phyloP scores from a whole-genome alignment of 2,797 vertebrate species.

The Parotocinclus haroldoi region DNA sequence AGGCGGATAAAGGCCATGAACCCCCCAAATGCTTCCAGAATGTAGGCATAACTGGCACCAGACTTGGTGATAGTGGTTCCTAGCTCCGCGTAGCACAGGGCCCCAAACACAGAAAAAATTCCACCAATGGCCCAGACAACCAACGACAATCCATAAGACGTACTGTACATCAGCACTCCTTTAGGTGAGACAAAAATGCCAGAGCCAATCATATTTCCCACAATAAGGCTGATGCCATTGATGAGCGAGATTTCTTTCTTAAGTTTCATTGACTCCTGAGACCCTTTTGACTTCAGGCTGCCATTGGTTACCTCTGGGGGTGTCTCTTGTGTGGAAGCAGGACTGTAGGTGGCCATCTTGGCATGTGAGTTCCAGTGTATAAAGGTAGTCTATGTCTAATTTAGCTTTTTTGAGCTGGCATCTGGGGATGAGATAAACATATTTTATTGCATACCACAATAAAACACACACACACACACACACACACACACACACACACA shows the following conservation, averaged over 20 bases:
- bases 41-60: slow-evolving; percentile 92
- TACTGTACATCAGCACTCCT: slow-evolving; percentile 86
- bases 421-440: slow-evolving; percentile 57
- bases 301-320: slow-evolving; percentile 55
- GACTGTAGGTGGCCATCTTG: slow-evolving; percentile 67
- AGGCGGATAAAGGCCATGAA: slow-evolving; percentile 86
- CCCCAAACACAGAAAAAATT: slow-evolving; percentile 86
- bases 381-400: slow-evolving; percentile 12
- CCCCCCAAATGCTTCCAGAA: slow-evolving; percentile 87
- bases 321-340: slow-evolving; percentile 48
- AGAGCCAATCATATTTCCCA: slow-evolving; percentile 95
- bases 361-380: slow-evolving; percentile 21
- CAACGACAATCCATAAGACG: slow-evolving; percentile 85
- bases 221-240: slow-evolving; percentile 87
- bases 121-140: slow-evolving; percentile 86
- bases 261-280: slow-evolving; percentile 76
- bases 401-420: slow-evolving; percentile 56
- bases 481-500: too few relatives aligned
- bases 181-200: slow-evolving; percentile 93
- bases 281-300: slow-evolving; percentile 30
- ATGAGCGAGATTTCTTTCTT: slow-evolving; percentile 91
- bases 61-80: slow-evolving; percentile 94
- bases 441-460: too few relatives aligned
- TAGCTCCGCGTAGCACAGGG: slow-evolving; percentile 89
- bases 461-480: too few relatives aligned